These are phyloP conservation scores for Acropora tenuis DNA, from an alignment of 64 coral and sea anemone species.

Conservation along the genomic window DNA sequence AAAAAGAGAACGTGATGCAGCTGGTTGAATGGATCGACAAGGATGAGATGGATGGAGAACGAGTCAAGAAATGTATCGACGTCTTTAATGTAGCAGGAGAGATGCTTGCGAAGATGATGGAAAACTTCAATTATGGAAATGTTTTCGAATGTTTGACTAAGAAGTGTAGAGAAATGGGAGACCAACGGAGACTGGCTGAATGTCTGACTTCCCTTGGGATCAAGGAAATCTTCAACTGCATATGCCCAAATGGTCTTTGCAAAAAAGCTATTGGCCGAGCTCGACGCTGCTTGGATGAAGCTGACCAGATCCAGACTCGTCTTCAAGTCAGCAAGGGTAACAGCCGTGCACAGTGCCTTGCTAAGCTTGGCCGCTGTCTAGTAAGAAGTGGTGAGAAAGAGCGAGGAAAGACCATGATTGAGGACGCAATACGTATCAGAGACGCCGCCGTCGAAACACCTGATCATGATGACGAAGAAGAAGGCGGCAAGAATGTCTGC, in stretches of 20 bases:
- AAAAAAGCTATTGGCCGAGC: slow-evolving; percentile 1
- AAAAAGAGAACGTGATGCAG: slow-evolving; percentile 56
- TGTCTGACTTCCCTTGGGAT: slow-evolving; percentile 50
- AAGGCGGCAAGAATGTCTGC: background rate
- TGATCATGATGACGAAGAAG: background rate
- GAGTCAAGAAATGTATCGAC: slow-evolving; percentile 17
- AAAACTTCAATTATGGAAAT: background rate
- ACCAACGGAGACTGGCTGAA: slow-evolving; percentile 27
- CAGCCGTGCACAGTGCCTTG: slow-evolving; percentile 39
- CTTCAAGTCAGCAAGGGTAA: background rate
- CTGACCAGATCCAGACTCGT: slow-evolving; percentile 11
- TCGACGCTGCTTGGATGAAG: slow-evolving; percentile 6
- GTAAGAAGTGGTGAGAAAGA: background rate
- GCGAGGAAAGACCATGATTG: background rate
- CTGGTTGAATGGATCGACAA: slow-evolving; percentile 10
- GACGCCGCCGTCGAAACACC: background rate
- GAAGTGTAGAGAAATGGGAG: slow-evolving; percentile 6
- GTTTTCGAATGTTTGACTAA: background rate
- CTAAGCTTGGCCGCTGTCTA: slow-evolving; percentile 45
- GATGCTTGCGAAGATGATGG: slow-evolving; percentile 57
- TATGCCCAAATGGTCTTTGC: background rate
- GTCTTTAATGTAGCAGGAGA: slow-evolving; percentile 56
- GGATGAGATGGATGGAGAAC: background rate
- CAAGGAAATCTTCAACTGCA: slow-evolving; percentile 34
- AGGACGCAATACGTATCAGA: background rate